Percentiles rank a stretch among this genome's conserved stretches.
phyloP scores from a whole-genome alignment of 2,113 vertebrate genomes.

The Calonectris borealis region DNA sequence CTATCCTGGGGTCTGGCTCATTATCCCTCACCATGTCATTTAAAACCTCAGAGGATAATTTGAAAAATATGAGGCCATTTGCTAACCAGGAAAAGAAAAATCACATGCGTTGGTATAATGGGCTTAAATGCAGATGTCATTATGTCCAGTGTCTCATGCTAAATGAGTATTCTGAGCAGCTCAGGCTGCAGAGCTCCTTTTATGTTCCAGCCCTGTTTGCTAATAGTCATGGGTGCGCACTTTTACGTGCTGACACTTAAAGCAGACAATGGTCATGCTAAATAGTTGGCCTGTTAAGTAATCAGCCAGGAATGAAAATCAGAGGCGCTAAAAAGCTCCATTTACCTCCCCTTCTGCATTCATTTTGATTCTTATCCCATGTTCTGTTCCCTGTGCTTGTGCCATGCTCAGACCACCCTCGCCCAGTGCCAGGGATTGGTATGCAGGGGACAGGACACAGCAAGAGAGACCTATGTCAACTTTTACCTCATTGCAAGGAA shows the following conservation, averaged over 20 bases:
- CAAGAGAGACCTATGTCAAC: not conserved
- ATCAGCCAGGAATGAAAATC: slow-evolving; percentile 18
- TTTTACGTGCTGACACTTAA: slow-evolving; percentile 27
- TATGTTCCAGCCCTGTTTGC: slow-evolving; percentile 3
- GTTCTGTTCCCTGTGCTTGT: not conserved
- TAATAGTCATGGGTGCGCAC: not conserved
- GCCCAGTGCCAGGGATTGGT: not conserved
- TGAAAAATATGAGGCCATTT: slow-evolving; percentile 42
- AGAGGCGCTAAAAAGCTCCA: not conserved
- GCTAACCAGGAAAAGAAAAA: slow-evolving; percentile 41
- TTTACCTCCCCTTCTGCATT: not conserved
- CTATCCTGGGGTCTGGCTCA: not conserved
- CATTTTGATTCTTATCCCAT: not conserved
- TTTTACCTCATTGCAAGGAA: not conserved
- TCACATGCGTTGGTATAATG: not conserved
- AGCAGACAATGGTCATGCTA: slow-evolving; percentile 24
- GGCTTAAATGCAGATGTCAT: slow-evolving; percentile 36
- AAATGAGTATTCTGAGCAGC: slow-evolving; percentile 28
- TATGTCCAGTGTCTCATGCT: not conserved
- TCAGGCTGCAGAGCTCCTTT: slow-evolving; percentile 13
- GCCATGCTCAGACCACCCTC: not conserved
- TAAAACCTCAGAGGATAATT: slow-evolving; percentile 32
- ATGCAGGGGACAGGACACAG: not conserved
- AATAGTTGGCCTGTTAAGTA: slow-evolving; percentile 21
- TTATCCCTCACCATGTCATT: not conserved